A percentile compares a stretch with the other conserved stretches of the same genome.
Evolutionary conservation across 1,140 invertebrate species (phyloP).

Genomic region (Drosophila kikkawai): DNA sequence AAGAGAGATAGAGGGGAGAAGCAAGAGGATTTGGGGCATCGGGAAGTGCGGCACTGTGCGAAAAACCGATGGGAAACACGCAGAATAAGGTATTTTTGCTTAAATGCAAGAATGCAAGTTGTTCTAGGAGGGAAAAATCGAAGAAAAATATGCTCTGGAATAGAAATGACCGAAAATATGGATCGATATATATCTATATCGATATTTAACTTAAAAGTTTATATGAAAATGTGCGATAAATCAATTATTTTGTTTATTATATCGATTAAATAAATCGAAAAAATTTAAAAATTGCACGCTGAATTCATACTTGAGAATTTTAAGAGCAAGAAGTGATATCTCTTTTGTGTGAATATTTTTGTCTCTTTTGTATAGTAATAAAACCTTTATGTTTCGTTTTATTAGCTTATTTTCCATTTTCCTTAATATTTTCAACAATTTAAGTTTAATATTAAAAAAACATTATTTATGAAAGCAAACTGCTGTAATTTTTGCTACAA

Average conservation of each 20-base stretch:
- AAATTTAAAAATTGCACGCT: too few relatives aligned
- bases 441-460: too few relatives aligned
- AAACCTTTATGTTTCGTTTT: too few relatives aligned
- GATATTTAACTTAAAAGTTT: too few relatives aligned
- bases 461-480: neutral
- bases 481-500: neutral
- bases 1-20: neutral
- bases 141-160: neutral
- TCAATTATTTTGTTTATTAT: neutral
- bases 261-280: too few relatives aligned
- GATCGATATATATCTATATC: neutral
- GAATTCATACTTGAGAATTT: neutral
- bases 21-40: constrained; percentile 28
- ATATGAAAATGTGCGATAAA: neutral
- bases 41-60: constrained; percentile 4
- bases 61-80: neutral
- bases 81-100: neutral
- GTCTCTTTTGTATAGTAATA: too few relatives aligned
- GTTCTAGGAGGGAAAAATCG: neutral
- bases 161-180: neutral
- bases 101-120: neutral
- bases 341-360: too few relatives aligned
- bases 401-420: too few relatives aligned
- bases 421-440: too few relatives aligned
- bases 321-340: too few relatives aligned